These are phyloP conservation scores for Aurelia aurita DNA, from an alignment of 30 jellyfish, hydroid and myxozoan species.

Conservation along the genomic window DNA sequence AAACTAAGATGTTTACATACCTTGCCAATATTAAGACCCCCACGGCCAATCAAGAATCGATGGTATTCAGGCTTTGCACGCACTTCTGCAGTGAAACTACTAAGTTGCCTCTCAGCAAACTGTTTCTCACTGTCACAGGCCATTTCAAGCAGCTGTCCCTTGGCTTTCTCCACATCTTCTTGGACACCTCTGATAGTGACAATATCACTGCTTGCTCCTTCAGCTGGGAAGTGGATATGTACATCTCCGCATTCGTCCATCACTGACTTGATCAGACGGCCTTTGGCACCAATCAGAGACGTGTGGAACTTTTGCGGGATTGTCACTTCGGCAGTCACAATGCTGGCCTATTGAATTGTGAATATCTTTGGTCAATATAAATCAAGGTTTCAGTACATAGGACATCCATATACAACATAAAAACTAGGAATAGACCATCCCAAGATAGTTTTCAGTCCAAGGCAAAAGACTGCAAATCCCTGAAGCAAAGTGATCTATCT, in stretches of 20 bases:
- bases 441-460: no score
- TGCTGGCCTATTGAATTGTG: slow-evolving; percentile 73
- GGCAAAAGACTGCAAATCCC: no score
- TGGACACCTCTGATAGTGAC: slow-evolving; percentile 84
- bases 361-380: no score
- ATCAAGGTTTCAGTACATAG: no score
- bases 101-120: slow-evolving; percentile 72
- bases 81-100: slow-evolving; percentile 88
- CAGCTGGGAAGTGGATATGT: slow-evolving; percentile 91
- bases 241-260: slow-evolving; percentile 98
- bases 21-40: slow-evolving; percentile 89
- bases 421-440: no score
- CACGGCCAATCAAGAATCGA: slow-evolving; percentile 92
- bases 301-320: slow-evolving; percentile 91
- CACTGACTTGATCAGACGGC: slow-evolving; percentile 89
- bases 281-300: slow-evolving; percentile 94
- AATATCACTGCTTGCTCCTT: slow-evolving; percentile 85
- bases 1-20: not conserved
- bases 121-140: slow-evolving; percentile 77
- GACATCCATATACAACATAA: no score
- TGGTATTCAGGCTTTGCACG: slow-evolving; percentile 97
- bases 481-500: no score
- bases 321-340: slow-evolving; percentile 73
- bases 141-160: slow-evolving; percentile 79
- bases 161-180: slow-evolving; percentile 96